These are phyloP conservation scores for Chaetodon auriga DNA, from an alignment of 2,113 vertebrate species.

Conservation along the genomic window DNA sequence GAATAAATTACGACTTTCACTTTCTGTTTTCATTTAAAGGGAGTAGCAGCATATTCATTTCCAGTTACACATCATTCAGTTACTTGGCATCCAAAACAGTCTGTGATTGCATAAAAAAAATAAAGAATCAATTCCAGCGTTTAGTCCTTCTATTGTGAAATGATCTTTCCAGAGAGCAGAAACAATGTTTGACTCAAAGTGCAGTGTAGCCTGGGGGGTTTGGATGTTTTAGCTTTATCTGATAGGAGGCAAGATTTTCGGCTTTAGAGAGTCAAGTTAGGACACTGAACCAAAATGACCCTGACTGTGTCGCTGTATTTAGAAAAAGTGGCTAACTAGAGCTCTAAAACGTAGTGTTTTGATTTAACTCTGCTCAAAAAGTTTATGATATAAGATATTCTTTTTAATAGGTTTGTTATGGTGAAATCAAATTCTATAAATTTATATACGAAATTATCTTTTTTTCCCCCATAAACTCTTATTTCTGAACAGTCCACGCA, in stretches of 20 bases:
- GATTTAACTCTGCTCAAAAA: background rate
- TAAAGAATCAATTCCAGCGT: background rate
- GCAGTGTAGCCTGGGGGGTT: background rate
- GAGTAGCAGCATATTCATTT: background rate
- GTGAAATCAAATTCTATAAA: background rate
- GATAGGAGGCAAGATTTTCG: background rate
- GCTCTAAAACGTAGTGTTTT: background rate
- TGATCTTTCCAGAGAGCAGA: background rate
- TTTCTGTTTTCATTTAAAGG: background rate
- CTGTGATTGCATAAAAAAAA: background rate
- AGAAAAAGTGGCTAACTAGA: background rate
- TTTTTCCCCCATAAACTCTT: background rate
- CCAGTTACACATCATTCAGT: background rate
- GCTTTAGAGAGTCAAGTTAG: conserved; percentile 18
- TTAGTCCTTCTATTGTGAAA: background rate
- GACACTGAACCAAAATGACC: conserved; percentile 49
- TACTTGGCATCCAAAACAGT: background rate
- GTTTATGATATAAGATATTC: background rate
- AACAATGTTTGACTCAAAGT: background rate
- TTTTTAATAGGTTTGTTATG: background rate
- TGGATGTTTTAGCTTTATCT: conserved; percentile 2
- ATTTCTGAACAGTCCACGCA: background rate
- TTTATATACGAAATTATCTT: background rate
- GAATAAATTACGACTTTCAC: background rate
- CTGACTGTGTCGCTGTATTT: background rate